Evolutionary conservation across 2,113 vertebrate genomes (phyloP), one percentile per base, ranked within the genome.

Genomic region (Cinclus mexicanus): DNA sequence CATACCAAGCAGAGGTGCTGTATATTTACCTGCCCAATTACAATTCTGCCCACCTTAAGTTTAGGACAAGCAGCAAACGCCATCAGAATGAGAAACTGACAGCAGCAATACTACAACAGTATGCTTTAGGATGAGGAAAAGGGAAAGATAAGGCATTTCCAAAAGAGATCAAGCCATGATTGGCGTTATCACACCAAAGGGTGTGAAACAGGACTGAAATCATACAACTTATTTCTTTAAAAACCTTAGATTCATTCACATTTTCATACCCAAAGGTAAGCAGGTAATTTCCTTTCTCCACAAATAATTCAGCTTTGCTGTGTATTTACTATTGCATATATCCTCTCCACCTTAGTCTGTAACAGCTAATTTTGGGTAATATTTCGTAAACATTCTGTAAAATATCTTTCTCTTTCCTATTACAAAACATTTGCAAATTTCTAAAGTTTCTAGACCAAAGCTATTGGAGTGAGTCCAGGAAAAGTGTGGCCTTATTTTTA

Each of bases 221-320:
- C 49, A 19, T 37, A 8, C 22, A 25, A 28, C 6, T 74, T 72
- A 63, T 29, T 90, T 82, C 0, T 21, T 96, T 90, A 39, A 82
- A 90, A 95, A 78, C 12, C 14, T 6, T 18, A 44, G 2, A 46
- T 89, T 90, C 33, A 41, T 50, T 87, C 63, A 42, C 16, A 42
- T 76, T 85, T 75, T 79, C 49, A 52, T 56, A 95, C 89, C 83
- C 71, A 69, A 64, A 91, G 21, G 83, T 67, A 70, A 96, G 82
- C 78, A 61, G 35, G 24, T 41, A 64, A 42, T 79, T 94, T 97
- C 61, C 70, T 87, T 77, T 85, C 55, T 57, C 59, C 64, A 49
- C 28, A 10, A 83, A 84, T 89, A 93, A 89, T 80, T 88, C 79
- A 94, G 59, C 59, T 56, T 83, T 74, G 35, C 57, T 49, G 10